A percentile compares a stretch with the other conserved stretches of the same genome.
Conservation (phyloP, 1,140 invertebrate genomes). For the Macrobrachium nipponense region DNA sequence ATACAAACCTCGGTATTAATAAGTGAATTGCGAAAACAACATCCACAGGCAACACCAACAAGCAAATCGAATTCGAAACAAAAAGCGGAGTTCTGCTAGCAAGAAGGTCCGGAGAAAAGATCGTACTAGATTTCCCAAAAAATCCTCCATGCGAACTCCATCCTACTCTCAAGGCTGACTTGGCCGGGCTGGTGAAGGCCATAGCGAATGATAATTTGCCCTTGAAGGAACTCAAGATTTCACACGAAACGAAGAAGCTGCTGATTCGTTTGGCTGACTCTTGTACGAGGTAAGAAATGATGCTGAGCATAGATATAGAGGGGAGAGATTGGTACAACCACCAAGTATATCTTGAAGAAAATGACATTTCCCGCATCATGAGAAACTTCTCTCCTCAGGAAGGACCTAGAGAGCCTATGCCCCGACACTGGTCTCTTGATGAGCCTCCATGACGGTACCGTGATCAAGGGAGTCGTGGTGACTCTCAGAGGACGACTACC, state of each 20-base stretch:
- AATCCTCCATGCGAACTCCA: constrained; percentile 33
- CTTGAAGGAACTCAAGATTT: constrained; percentile 36
- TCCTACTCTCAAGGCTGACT: neutral
- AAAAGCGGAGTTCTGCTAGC: constrained; percentile 49
- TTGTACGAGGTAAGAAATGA: too few relatives aligned
- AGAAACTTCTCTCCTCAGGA: constrained; percentile 16
- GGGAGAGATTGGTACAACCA: too few relatives aligned
- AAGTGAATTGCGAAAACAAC: neutral
- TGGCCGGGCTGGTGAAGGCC: constrained; percentile 25
- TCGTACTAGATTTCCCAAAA: constrained; percentile 55
- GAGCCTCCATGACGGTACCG: constrained; percentile 52
- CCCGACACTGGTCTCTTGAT: constrained; percentile 52
- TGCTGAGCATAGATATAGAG: too few relatives aligned
- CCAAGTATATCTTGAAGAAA: too few relatives aligned
- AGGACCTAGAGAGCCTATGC: constrained; percentile 22
- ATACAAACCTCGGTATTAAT: constrained; percentile 2
- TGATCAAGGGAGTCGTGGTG: constrained; percentile 65
- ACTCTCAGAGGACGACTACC: constrained; percentile 63
- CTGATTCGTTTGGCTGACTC: too few relatives aligned
- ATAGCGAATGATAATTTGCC: constrained; percentile 24
- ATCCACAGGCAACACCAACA: constrained; percentile 41
- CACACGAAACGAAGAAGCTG: constrained; percentile 54
- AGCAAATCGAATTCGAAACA: constrained; percentile 50
- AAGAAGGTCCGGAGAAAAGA: neutral
- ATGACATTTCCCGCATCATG: neutral